Percentiles rank a stretch among this genome's conserved stretches.
Conservation (phyloP, 2,888 invertebrate species). For the Chrysotoxum bicinctum region DNA sequence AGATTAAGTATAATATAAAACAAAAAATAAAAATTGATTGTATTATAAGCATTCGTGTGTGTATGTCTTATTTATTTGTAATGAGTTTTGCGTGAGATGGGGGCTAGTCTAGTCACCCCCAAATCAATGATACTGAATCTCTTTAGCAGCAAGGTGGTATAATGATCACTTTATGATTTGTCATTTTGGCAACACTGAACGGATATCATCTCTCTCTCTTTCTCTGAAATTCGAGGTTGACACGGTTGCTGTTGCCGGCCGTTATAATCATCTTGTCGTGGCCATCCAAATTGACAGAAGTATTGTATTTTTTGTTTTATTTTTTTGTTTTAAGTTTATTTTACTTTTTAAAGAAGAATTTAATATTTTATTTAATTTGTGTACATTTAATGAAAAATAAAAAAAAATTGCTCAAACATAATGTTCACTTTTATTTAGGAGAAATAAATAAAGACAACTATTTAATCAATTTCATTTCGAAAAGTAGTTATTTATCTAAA, state of each 20-base stretch:
- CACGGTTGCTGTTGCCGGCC: conserved; percentile 44
- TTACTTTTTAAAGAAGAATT: neutral
- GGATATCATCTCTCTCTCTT: conserved; percentile 54
- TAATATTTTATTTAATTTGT: neutral
- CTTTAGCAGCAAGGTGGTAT: conserved; percentile 68
- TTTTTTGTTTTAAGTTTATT: neutral
- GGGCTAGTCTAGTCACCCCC: conserved; percentile 76
- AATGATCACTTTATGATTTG: conserved; percentile 73
- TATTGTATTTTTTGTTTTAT: neutral
- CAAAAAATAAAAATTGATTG: neutral
- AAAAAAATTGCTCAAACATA: too few relatives aligned
- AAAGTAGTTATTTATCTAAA: neutral
- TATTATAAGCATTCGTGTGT: conserved; percentile 16
- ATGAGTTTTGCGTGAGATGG: conserved; percentile 73
- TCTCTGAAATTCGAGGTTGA: conserved; percentile 59
- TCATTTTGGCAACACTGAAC: conserved; percentile 67
- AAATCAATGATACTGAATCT: conserved; percentile 73
- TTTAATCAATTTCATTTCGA: neutral
- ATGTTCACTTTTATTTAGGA: too few relatives aligned
- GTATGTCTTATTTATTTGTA: conserved; percentile 47
- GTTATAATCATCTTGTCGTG: conserved; percentile 52
- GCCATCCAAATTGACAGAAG: conserved; percentile 22
- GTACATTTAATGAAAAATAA: neutral
- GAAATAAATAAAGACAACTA: neutral
- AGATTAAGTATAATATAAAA: conserved; percentile 10